Conservation (phyloP, 1,140 invertebrate species). For the Lucilia cuprina region DNA sequence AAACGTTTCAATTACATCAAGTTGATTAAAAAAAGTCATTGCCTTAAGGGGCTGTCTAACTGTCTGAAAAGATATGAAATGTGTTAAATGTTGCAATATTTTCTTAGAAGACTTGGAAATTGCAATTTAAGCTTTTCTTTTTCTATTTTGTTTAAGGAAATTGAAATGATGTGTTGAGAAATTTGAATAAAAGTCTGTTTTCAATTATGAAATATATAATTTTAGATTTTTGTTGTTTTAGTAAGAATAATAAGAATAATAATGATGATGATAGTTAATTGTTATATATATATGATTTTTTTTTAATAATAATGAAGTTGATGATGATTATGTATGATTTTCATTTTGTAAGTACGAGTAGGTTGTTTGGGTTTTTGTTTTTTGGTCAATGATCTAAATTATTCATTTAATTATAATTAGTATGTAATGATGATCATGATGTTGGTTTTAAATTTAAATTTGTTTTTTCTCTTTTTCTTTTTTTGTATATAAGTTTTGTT, state of each 20-base stretch:
- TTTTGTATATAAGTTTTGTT: not conserved
- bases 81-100: not conserved
- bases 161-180: not conserved
- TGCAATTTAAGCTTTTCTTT: not conserved
- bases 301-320: not conserved
- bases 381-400: not conserved
- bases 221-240: not conserved
- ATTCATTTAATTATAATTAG: not conserved
- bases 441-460: too few relatives aligned
- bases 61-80: too few relatives aligned
- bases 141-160: too few relatives aligned
- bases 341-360: not conserved
- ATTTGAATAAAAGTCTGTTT: not conserved
- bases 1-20: too few relatives aligned
- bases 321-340: slow-evolving; percentile 15
- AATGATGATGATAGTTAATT: not conserved
- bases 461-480: too few relatives aligned
- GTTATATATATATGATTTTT: too few relatives aligned
- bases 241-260: not conserved
- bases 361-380: not conserved
- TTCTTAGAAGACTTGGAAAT: not conserved
- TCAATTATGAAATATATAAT: not conserved
- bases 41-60: too few relatives aligned
- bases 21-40: too few relatives aligned
- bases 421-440: not conserved